A percentile compares a stretch with the other conserved stretches of the same genome.
These are phyloP conservation scores for Gonatopus flavifemur DNA, from an alignment of 1,140 invertebrate genomes.

Conservation along the genomic window DNA sequence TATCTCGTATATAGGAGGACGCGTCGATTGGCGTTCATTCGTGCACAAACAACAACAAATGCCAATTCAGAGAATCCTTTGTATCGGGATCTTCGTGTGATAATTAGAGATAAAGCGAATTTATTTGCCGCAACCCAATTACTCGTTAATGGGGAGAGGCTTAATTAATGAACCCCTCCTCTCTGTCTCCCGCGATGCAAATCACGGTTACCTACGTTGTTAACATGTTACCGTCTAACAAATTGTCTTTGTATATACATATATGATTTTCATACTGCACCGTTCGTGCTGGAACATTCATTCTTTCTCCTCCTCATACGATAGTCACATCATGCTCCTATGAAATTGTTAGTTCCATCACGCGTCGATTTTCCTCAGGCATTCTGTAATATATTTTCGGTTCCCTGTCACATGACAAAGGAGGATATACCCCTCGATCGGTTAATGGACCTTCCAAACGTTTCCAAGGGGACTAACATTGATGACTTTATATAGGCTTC, in stretches of 20 bases:
- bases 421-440: slow-evolving; percentile 12
- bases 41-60: too few species aligned
- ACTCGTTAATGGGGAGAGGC: slow-evolving; percentile 27
- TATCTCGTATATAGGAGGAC: too few species aligned
- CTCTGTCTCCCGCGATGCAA: slow-evolving; percentile 21
- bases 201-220: slow-evolving; percentile 25
- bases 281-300: too few species aligned
- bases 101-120: slow-evolving; percentile 38
- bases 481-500: too few species aligned
- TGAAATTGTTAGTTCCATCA: slow-evolving; percentile 28
- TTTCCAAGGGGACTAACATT: slow-evolving; percentile 17
- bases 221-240: slow-evolving; percentile 23
- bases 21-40: too few species aligned
- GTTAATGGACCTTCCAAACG: slow-evolving; percentile 14
- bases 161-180: slow-evolving; percentile 38
- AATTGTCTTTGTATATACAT: slow-evolving; percentile 9
- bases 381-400: too few species aligned
- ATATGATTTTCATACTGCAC: too few species aligned
- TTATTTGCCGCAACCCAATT: slow-evolving; percentile 36
- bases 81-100: slow-evolving; percentile 20
- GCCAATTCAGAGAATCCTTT: slow-evolving; percentile 19
- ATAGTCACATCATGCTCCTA: slow-evolving; percentile 14
- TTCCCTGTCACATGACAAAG: too few species aligned
- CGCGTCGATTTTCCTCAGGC: slow-evolving; percentile 23
- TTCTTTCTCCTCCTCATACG: neutral